phyloP scores from a whole-genome alignment of 2,888 invertebrate genomes.

The Campopleginae sp. region DNA sequence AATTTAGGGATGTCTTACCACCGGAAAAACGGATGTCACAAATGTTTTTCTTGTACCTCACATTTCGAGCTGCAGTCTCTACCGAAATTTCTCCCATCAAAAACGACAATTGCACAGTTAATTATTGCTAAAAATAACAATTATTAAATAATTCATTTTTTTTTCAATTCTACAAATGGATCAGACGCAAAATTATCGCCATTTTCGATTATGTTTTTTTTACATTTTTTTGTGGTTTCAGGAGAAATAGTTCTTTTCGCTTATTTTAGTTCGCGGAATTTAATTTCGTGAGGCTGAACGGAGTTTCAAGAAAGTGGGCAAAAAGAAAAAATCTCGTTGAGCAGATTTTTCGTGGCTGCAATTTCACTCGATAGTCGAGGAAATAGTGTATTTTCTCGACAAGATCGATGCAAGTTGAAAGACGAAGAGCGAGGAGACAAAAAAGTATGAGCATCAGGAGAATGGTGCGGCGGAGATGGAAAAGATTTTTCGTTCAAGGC shows the following conservation, averaged over 20 bases:
- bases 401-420: conserved; percentile 33
- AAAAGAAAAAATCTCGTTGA: not conserved
- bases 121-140: no score
- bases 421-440: not conserved
- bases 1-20: not conserved
- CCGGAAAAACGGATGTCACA: conserved; percentile 33
- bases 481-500: conserved; percentile 56
- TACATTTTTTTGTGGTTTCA: no score
- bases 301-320: no score
- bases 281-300: no score
- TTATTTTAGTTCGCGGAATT: no score
- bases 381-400: not conserved
- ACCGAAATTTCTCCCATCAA: not conserved
- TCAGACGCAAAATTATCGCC: not conserved
- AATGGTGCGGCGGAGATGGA: conserved; percentile 14
- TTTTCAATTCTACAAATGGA: no score
- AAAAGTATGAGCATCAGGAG: conserved; percentile 37
- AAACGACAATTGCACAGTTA: no score
- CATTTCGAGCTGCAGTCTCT: not conserved
- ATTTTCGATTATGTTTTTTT: not conserved
- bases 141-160: not conserved
- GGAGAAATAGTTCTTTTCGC: no score
- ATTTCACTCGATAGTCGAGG: not conserved
- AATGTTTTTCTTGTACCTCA: not conserved
- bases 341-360: not conserved